Evolutionary conservation across 2,113 vertebrate genomes (phyloP), one percentile per base, ranked within the genome.

Genomic region (Hypanus sabinus): DNA sequence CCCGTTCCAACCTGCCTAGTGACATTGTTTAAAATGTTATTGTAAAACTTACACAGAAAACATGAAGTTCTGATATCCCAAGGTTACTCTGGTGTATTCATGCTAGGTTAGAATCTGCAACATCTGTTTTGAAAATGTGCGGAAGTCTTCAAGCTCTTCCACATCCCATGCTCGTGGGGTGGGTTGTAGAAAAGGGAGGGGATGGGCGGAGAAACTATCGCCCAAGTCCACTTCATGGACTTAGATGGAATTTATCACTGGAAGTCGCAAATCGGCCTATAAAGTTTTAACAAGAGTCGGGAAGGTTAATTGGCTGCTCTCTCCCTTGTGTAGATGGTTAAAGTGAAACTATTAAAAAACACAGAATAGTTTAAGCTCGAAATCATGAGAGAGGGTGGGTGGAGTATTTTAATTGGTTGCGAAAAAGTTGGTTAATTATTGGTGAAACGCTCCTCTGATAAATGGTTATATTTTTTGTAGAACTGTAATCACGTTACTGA

Each of bases 201-300:
- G 68, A 18, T 70, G 68, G 68, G 68, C 68, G 68, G 68, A 18
- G 68, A 24, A 83, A 79, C 38, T 1, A 83, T 62, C 1, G 12
- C 27, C 4, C 57, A 85, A 85, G 83, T 88, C 27, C 83, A 88
- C 83, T 62, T 88, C 83, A 87, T 62, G 83, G 83, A 30, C 57
- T 87, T 87, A 3, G 81, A 10, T 10, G 81, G 46, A 62, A 88
- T 88, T 11, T 88, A 57, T 88, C 60, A 62, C 57, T 16, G 83
- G 57, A 62, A 11, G 83, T 27, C 46, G 46, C 30, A 85, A 85
- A 85, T 24, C 20, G 22, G 81, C 22, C 7, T 60, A 24, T 27
- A 14, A 55, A 6, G 83, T 30, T 88, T 88, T 60, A 88, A 62
- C 68, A 46, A 85, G 27, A 8, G 7, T 24, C 81, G 20, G 3